Percentiles rank a stretch among this genome's conserved stretches.
These are phyloP conservation scores for Gortyna flavago DNA, from an alignment of 2,888 invertebrate genomes.

Conservation along the genomic window DNA sequence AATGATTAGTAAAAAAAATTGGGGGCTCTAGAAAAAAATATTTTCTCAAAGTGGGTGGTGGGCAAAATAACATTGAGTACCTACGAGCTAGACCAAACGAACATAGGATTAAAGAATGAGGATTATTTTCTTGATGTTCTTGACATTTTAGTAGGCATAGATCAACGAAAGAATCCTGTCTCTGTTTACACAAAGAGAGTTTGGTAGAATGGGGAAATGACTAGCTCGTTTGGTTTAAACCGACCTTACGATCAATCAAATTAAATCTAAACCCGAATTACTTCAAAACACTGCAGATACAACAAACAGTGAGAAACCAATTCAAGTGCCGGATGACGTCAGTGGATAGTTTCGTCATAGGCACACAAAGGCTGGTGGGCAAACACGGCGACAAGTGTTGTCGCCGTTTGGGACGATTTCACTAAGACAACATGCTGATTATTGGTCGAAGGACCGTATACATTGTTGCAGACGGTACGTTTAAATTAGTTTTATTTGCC, in stretches of 20 bases:
- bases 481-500: background rate
- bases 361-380: constrained; percentile 52
- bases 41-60: too few relatives aligned
- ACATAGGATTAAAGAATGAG: too few relatives aligned
- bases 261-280: constrained; percentile 33
- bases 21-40: too few relatives aligned
- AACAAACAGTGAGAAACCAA: constrained; percentile 46
- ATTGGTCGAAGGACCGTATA: background rate
- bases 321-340: constrained; percentile 34
- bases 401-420: constrained; percentile 77
- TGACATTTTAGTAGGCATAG: too few relatives aligned
- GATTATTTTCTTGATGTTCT: too few relatives aligned
- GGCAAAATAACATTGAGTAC: too few relatives aligned
- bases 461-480: background rate
- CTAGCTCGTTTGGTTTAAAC: background rate
- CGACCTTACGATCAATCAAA: background rate
- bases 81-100: too few relatives aligned
- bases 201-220: background rate
- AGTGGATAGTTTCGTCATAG: constrained; percentile 45
- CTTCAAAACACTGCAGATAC: constrained; percentile 30
- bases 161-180: background rate
- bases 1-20: too few relatives aligned
- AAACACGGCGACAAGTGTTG: constrained; percentile 69
- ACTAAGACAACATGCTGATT: constrained; percentile 72
- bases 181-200: background rate